phyloP scores from a whole-genome alignment of 2,797 vertebrate species.

The Darevskia mixta region DNA sequence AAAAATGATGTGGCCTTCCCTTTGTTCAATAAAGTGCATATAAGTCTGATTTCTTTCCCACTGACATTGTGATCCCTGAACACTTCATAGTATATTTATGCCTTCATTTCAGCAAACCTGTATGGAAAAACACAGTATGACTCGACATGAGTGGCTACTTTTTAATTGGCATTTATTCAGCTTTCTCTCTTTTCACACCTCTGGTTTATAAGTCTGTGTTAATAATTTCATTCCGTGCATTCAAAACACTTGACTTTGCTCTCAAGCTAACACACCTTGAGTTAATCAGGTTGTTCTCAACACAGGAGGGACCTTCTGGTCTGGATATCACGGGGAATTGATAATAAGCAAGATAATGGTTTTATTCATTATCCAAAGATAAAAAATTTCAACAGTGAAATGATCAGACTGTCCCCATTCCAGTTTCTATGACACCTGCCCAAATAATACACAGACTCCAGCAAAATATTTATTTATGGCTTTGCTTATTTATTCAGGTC shows the following conservation, averaged over 20 bases:
- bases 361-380: background rate
- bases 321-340: conserved; percentile 9
- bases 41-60: rapidly evolving
- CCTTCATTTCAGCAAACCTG: background rate
- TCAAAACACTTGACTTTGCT: conserved; percentile 27
- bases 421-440: background rate
- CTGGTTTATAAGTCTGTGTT: conserved; percentile 21
- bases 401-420: rapidly evolving
- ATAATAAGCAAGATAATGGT: background rate
- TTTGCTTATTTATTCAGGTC: background rate
- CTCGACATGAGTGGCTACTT: conserved; percentile 1
- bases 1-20: background rate
- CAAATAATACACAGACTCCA: background rate
- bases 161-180: conserved; percentile 22
- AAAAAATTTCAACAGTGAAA: rapidly evolving
- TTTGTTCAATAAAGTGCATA: background rate
- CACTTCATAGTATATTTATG: rapidly evolving
- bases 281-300: conserved; percentile 9
- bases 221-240: conserved; percentile 17
- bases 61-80: background rate
- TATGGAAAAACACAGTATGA: background rate
- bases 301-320: conserved; percentile 2
- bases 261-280: conserved; percentile 13
- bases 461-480: background rate
- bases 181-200: background rate